Percentiles rank a stretch among this genome's conserved stretches.
Evolutionary conservation across 2,888 invertebrate species (phyloP).

Genomic region (Byasa hedistus): DNA sequence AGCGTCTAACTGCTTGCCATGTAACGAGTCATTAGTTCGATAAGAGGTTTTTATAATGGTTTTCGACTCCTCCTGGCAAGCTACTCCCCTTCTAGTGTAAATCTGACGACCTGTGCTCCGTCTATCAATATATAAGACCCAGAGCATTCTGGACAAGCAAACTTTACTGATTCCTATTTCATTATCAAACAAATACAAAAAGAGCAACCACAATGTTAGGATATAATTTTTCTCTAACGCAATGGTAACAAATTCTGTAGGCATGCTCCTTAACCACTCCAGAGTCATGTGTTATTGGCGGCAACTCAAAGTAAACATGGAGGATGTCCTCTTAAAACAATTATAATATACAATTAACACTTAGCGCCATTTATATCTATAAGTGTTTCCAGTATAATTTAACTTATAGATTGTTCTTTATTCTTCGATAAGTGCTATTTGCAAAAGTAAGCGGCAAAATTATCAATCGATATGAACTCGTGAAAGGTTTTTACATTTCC

Average conservation of each 20-base stretch:
- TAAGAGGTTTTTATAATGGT: no score
- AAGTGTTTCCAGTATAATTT: conserved; percentile 16
- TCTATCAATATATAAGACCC: no score
- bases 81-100: no score
- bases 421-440: conserved; percentile 2
- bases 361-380: conserved; percentile 15
- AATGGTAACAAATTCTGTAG: neutral
- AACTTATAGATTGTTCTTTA: conserved; percentile 8
- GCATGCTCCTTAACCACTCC: neutral
- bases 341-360: neutral
- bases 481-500: conserved; percentile 7
- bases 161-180: no score
- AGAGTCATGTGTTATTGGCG: neutral
- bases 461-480: neutral
- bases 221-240: neutral
- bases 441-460: conserved; percentile 5
- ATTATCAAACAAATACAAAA: no score
- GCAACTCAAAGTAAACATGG: neutral
- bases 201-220: neutral
- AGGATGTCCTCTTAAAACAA: conserved; percentile 1
- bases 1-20: no score
- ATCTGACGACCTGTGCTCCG: no score
- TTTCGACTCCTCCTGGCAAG: no score
- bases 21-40: no score
- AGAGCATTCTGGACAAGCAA: no score